Conservation (phyloP, 2,113 vertebrate genomes). For the Saccopteryx bilineata region DNA sequence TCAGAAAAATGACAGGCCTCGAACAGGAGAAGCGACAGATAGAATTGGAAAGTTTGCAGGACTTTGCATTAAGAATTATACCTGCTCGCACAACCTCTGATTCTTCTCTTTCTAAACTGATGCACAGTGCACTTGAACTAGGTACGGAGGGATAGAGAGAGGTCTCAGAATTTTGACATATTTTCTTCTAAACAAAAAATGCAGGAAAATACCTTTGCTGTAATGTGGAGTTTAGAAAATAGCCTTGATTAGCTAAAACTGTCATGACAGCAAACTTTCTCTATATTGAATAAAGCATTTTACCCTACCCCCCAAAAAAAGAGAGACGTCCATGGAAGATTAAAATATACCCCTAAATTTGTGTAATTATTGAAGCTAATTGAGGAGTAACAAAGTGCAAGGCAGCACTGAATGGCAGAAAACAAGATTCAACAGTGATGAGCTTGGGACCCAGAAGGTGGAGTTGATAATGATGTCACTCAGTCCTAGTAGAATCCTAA, state of each 20-base stretch:
- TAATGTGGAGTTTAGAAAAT: neutral
- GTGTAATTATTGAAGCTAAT: neutral
- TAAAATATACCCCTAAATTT: neutral
- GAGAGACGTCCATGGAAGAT: neutral
- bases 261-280: neutral
- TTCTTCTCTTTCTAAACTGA: neutral
- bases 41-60: constrained; percentile 11
- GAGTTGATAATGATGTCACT: neutral
- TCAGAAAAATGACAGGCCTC: constrained; percentile 54
- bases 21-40: constrained; percentile 28
- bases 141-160: neutral
- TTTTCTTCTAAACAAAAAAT: neutral
- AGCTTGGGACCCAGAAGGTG: neutral
- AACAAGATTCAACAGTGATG: neutral
- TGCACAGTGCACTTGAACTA: neutral
- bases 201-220: neutral
- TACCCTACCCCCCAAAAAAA: neutral
- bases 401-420: neutral
- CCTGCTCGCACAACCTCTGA: neutral
- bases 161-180: neutral
- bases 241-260: neutral
- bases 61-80: neutral
- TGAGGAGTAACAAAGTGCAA: neutral
- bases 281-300: neutral
- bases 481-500: too few species aligned